Evolutionary conservation across 2,797 vertebrate genomes (phyloP).

Genomic region (Gymnothorax javanicus): DNA sequence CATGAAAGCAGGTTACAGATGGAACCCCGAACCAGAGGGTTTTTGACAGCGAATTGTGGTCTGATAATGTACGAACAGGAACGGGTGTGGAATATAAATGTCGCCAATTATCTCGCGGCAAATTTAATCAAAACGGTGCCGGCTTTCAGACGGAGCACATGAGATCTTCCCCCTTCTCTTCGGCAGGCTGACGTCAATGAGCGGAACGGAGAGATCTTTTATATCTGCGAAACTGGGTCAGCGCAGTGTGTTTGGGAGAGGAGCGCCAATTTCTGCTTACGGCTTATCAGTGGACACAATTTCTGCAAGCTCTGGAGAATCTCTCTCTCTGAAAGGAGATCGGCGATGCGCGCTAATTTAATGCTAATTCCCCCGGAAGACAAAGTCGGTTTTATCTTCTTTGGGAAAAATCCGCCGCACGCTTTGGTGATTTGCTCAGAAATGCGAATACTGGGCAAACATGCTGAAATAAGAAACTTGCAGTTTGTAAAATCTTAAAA

Average conservation of each 20-base stretch:
- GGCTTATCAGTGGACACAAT: background rate
- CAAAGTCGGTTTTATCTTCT: background rate
- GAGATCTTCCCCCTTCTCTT: background rate
- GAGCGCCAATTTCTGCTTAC: background rate
- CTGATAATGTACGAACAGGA: background rate
- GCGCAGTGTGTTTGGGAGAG: background rate
- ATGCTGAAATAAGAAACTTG: background rate
- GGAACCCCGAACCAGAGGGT: background rate
- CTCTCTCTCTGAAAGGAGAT: background rate
- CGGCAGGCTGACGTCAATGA: background rate
- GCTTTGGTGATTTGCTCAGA: background rate
- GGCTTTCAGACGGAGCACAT: background rate
- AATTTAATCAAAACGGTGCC: background rate
- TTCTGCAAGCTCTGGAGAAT: background rate
- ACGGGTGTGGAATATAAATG: background rate
- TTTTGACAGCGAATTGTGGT: background rate
- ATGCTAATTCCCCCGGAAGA: background rate
- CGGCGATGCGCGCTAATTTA: background rate
- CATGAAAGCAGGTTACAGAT: background rate
- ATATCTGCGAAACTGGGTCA: background rate
- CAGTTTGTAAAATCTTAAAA: background rate
- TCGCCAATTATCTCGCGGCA: background rate
- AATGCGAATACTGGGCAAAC: background rate
- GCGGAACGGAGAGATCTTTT: background rate
- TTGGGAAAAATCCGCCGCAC: background rate